Base-by-base conservation (phyloP, 2,113 vertebrate genomes). In the Corythaeola cristata region DNA sequence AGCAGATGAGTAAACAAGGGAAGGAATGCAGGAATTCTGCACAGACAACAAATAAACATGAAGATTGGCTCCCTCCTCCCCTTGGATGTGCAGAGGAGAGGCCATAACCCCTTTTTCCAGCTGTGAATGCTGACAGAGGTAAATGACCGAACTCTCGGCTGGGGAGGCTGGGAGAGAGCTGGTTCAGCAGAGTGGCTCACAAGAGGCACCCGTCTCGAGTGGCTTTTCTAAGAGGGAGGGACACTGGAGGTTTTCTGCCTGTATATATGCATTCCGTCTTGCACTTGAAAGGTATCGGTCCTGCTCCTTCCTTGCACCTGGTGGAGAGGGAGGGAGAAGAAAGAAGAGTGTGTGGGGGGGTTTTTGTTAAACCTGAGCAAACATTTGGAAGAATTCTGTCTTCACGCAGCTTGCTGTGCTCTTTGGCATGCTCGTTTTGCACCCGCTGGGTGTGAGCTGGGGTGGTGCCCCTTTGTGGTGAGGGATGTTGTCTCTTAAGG, bases 1-100 rank as follows among this genome's bases (percentile, higher is more conserved):
- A 95, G 73, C 86, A 89, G 94, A 95, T 94, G 90, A 90, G 64
- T 41, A 86, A 97, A 93, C 85, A 84, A 14, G 81, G 71, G 59
- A 74, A 89, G 74, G 88, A 92, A 87, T 79, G 91, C 77, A 63
- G 90, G 93, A 88, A 93, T 88, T 63, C 59, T 91, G 81, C 32
- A 21, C 63, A 35, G 82, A 50, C 87, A 95, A 92, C 85, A 95
- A 77, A 94, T 72, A 90, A 96, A 96, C 93, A 55, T 5, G 53
- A 13, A 5, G 35, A 22, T 9, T 2, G 45, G 69, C 58, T 88
- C 63, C 90, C 41, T 88, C 81, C 66, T 81, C 45, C 63, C 32
- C 37, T 49, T 14, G 73, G 89, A 45, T 2, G 17, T 37, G 37
- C 26, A 63, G 80, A 82, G 82, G 67, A 56, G 88, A 94, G 93